Evolutionary conservation across 2,888 invertebrate species (phyloP), one percentile per base, ranked within the genome.

Genomic region (Oscheius sp.): DNA sequence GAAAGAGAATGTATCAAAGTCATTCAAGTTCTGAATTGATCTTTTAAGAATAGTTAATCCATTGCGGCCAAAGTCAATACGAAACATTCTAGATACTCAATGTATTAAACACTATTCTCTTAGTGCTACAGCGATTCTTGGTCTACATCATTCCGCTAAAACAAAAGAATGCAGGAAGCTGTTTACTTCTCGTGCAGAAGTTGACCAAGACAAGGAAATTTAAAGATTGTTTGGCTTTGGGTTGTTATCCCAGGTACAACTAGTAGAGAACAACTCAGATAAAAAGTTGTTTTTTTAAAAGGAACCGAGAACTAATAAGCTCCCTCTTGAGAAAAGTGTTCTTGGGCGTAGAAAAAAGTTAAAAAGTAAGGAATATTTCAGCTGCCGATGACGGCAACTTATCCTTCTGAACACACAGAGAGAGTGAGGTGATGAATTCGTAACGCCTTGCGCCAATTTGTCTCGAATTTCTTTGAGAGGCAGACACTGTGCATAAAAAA

Each of bases 381-480:
- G 39, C 42, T 42, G 45, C 27, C 25, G 12, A 27, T 61, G 61
- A 61, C 61, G 61, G n/a, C 42, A 61, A 17, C 23, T n/a, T 31
- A 17, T 57, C 12, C 10, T n/a, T 37, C 52, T 52, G 55, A 55
- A 33, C 55, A 55, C 33, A 55, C 33, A 55, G n/a, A 17, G n/a
- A 42, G 15, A 23, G 37, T 20, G 55, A 45, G 61, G 42, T 61
- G 45, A 27, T 42, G 61, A 61, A 61, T 61, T 61, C 61, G 27
- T 45, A 61, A 61, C 55, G 34, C 20, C 34, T 61, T 10, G 20
- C 57, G 39, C 42, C 31, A 29, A 45, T 61, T 61, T 42, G 45
- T 61, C 17, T 61, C 61, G 27, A 61, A 61, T 61, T 61, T 61
- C 61, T 52, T 27, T n/a, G 25, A 27, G 42, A n/a, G 42, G 15